Conservation (phyloP, 1,140 invertebrate species). For the Cydia amplana region DNA sequence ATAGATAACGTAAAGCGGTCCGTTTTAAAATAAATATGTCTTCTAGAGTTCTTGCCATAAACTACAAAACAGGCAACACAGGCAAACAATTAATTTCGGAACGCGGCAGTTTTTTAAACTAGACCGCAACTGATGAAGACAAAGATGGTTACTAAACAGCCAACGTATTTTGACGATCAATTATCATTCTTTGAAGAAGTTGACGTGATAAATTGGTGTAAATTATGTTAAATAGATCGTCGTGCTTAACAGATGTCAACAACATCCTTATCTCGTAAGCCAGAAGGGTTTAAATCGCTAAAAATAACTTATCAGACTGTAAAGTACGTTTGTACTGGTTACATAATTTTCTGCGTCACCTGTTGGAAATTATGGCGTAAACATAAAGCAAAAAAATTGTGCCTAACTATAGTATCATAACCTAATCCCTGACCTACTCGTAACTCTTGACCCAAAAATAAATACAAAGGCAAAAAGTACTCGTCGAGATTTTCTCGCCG, state of each 20-base stretch:
- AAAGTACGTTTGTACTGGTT: not conserved
- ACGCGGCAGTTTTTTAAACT: not conserved
- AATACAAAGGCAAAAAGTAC: too few species aligned
- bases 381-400: not conserved
- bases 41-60: constrained; percentile 67
- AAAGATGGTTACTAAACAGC: constrained; percentile 11
- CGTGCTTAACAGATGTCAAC: constrained; percentile 22
- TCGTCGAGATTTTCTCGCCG: too few species aligned
- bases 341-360: constrained; percentile 21
- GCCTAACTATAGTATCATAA: too few species aligned
- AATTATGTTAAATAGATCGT: constrained; percentile 36
- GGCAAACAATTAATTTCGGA: not conserved
- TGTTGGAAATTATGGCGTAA: constrained; percentile 11
- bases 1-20: constrained; percentile 55
- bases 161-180: constrained; percentile 45
- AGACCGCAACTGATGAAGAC: not conserved
- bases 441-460: too few species aligned
- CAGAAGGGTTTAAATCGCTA: not conserved
- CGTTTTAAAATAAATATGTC: constrained; percentile 61
- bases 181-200: constrained; percentile 40
- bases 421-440: too few species aligned
- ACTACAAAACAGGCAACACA: constrained; percentile 35
- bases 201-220: constrained; percentile 42
- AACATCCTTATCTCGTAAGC: constrained; percentile 15
- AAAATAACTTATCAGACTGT: not conserved